A percentile compares a stretch with the other conserved stretches of the same genome.
phyloP scores from a whole-genome alignment of 1,140 invertebrate genomes.

The Leptonema lineaticorne region DNA sequence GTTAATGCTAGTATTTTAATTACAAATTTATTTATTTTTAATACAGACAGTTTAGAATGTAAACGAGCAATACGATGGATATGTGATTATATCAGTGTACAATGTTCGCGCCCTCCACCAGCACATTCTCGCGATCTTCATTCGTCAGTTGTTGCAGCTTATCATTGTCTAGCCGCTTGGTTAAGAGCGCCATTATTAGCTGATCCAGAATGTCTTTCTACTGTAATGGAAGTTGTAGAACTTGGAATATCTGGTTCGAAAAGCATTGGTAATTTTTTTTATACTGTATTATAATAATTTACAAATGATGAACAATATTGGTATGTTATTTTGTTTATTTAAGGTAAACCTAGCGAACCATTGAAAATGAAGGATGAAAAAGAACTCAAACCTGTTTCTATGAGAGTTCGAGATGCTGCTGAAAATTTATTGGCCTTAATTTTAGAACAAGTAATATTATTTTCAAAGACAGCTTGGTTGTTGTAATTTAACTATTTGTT shows the following conservation, averaged over 20 bases:
- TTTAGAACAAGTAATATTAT: slow-evolving; percentile 75
- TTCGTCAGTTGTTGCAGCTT: slow-evolving; percentile 95
- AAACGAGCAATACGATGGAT: slow-evolving; percentile 96
- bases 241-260: slow-evolving; percentile 96
- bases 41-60: slow-evolving; percentile 78
- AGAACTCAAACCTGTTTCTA: slow-evolving; percentile 91
- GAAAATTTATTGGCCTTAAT: slow-evolving; percentile 89
- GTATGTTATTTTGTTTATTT: slow-evolving; percentile 13
- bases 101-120: slow-evolving; percentile 92
- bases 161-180: slow-evolving; percentile 90
- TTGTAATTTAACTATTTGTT: slow-evolving; percentile 7
- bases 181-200: slow-evolving; percentile 69
- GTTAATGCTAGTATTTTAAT: no score
- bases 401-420: slow-evolving; percentile 93
- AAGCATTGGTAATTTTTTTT: slow-evolving; percentile 59
- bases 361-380: slow-evolving; percentile 95
- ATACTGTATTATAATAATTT: background rate
- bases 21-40: no score
- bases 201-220: slow-evolving; percentile 89
- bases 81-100: slow-evolving; percentile 94
- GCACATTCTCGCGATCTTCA: slow-evolving; percentile 97
- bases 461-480: background rate
- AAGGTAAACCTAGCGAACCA: slow-evolving; percentile 79
- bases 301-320: background rate
- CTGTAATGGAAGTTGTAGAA: slow-evolving; percentile 94